Evolutionary conservation across 2,113 vertebrate species (phyloP).

Genomic region (Petromus typicus): DNA sequence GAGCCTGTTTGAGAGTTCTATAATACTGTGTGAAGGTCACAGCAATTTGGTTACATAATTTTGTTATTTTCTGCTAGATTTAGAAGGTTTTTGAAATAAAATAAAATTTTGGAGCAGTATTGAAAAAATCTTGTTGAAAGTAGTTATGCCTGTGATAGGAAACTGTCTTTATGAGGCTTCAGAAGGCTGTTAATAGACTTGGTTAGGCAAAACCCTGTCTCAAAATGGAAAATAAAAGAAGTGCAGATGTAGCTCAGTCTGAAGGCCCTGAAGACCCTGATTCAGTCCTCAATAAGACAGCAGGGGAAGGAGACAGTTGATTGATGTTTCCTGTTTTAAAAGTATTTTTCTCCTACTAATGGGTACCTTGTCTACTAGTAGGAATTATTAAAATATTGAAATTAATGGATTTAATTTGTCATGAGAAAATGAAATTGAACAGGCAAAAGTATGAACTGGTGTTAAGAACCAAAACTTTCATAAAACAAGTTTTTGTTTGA

Average conservation of each 20-base stretch:
- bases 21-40: not conserved
- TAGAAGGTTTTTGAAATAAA: constrained; percentile 14
- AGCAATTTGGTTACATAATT: not conserved
- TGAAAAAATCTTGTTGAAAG: not conserved
- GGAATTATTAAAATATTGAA: not conserved
- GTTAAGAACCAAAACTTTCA: not conserved
- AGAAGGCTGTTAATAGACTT: not conserved
- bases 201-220: not conserved
- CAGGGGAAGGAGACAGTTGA: not conserved
- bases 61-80: constrained; percentile 30
- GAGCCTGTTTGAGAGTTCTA: not conserved
- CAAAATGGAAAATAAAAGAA: not conserved
- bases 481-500: not conserved
- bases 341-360: not conserved
- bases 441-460: not conserved
- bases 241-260: not conserved
- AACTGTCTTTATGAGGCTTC: not conserved
- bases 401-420: constrained; percentile 8
- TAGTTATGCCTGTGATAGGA: not conserved
- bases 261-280: not conserved
- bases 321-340: not conserved
- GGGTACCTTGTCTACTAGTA: not conserved
- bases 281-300: not conserved
- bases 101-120: not conserved
- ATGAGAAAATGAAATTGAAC: not conserved